Base-by-base conservation (phyloP, 2,888 invertebrate genomes). In the Julus scanicus region DNA sequence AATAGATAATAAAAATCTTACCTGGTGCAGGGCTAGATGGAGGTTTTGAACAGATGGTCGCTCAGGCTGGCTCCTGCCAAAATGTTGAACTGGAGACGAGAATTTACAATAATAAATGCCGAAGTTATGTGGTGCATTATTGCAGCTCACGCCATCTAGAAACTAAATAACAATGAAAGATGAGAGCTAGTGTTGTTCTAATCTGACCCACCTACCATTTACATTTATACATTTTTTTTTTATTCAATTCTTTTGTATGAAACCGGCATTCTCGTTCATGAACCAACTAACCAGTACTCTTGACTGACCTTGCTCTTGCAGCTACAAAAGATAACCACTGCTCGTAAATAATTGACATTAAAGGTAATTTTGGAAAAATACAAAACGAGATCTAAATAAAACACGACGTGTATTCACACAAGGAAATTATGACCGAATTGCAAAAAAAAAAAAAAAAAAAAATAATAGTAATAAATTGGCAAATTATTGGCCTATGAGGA, bases 181-280 rank as follows among this genome's bases (percentile, higher is more conserved):
- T 29, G 71, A 71, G 71, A 71, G 29, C 71, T 8, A 5, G 1
- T 4, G 71, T 29, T 20, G 71, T 29, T 8, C 29, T 9, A 4
- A 20, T 29, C 71, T 71, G 71, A 71, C 5, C 71, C 71, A 71
- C 71, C 71, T 71, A 71, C 71, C 29, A 71, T 29, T 71, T n/a
- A 71, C 20, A 29, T 71, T 71, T 11, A 57, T 29, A 29, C 71
- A 71, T 71, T 71, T 6, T 71, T 63, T 29, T 71, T 71, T 71
- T 11, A 8, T 17, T 71, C 20, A 29, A 71, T 71, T 71, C 71
- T 71, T 71, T 71, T 17, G 29, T 29, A 20, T 20, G 71, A 71
- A 71, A 71, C 71, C 9, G 29, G 20, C 71, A 71, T 17, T 57
- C n/a, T 57, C 57, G 57, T n/a, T 57, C 57, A n/a, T 57, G 57